Conservation (phyloP, 1,140 invertebrate species). For the Stenopsyche tienmushanensis region DNA sequence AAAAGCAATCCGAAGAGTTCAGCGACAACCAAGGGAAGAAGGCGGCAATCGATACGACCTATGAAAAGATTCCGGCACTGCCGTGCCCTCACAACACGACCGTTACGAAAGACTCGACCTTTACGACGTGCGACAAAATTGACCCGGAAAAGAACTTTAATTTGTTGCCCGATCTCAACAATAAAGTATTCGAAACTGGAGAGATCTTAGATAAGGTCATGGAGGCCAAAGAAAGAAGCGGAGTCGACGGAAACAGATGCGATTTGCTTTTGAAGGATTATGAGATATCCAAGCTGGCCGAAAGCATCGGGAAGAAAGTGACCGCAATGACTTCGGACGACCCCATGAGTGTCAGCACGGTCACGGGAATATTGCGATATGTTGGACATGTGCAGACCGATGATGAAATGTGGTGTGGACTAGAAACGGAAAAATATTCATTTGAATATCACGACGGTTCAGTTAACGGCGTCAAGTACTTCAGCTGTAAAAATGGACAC, state of each 20-base stretch:
- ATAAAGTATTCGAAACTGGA: conserved; percentile 16
- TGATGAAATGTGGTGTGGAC: conserved; percentile 63
- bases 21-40: conserved; percentile 11
- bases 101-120: conserved; percentile 14
- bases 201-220: conserved; percentile 14
- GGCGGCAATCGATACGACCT: background rate
- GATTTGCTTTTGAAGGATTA: background rate
- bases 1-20: conserved; percentile 10
- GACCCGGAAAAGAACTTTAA: conserved; percentile 28
- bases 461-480: conserved; percentile 60
- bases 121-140: conserved; percentile 30
- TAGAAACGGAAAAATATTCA: conserved; percentile 55
- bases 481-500: conserved; percentile 51
- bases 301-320: conserved; percentile 57
- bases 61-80: conserved; percentile 14
- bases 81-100: background rate
- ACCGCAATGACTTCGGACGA: conserved; percentile 50
- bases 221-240: conserved; percentile 11
- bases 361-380: conserved; percentile 57
- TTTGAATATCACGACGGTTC: conserved; percentile 64
- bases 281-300: conserved; percentile 14
- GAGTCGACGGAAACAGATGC: background rate
- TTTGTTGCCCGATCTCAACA: conserved; percentile 19
- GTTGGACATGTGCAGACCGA: conserved; percentile 60
- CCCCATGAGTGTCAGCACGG: conserved; percentile 42